Base-by-base conservation (phyloP, 2,797 vertebrate genomes). In the Chromobotia macracanthus region DNA sequence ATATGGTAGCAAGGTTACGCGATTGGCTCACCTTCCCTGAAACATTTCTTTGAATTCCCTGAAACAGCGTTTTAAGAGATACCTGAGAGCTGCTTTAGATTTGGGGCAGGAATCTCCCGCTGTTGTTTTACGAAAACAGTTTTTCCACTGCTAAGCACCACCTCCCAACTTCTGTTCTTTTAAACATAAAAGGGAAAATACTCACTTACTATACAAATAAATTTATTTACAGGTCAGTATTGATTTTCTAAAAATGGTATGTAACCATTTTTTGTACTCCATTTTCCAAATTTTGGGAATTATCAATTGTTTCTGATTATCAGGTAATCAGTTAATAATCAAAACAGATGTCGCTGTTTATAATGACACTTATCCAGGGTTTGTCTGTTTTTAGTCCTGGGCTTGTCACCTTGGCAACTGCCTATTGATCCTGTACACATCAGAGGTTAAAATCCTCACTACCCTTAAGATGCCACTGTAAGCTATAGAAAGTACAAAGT, bases 21-120 rank as follows among this genome's bases (percentile, higher is more conserved):
- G 3, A 55, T 76, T 46, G 74, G 46, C 51, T 77, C 23, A 11
- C 50, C 51, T 67, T 67, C 21, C 18, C 35, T 44, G 23, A 75
- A 65, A 44, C 19, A 9, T 16, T 76, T 38, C n/a, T 23, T 61
- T 61, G 25, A 28, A 19, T 60, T 60, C 23, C 4, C 0, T 25
- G 56, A 67, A 76, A 68, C 28, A 3, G 4, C 12, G 48, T 75
- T 53, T 63, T 6, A 35, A 73, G 18, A 73, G 56, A 35, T 6
- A 31, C 13, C 18, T 46, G 11, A 72, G 5, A 1, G 4, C 51
- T 18, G 25, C 21, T 56, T 67, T 21, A 56, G 21, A 19, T 60
- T 60, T 2, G 2, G 44, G 21, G 16, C 53, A 38, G 15, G 21
- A 18, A 15, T 63, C 18, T 48, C 41, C 28, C 3, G n/a, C 51